Evolutionary conservation across 2,888 invertebrate species (phyloP).

Genomic region (Mesorhabditis spiculigera): DNA sequence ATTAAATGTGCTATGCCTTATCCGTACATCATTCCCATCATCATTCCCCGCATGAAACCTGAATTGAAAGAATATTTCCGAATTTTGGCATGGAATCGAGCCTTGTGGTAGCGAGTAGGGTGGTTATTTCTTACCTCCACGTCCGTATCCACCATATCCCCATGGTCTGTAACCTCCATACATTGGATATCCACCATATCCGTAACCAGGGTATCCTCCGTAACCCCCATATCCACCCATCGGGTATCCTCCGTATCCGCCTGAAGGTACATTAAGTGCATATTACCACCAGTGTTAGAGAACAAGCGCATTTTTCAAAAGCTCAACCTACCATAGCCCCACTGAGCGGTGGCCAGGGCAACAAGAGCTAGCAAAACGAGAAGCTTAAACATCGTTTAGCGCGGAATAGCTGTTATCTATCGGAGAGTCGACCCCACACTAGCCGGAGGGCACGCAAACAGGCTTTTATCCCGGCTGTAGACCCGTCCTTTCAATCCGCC

Average conservation of each 20-base stretch:
- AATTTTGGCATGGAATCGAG: no score
- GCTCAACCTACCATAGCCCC: neutral
- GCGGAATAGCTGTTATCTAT: neutral
- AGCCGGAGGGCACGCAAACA: no score
- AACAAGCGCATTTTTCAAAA: neutral
- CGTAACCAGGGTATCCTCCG: constrained; percentile 3
- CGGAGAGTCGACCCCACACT: no score
- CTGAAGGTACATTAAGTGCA: no score
- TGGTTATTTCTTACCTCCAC: neutral
- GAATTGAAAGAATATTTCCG: neutral
- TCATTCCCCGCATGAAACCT: neutral
- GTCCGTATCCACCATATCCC: neutral
- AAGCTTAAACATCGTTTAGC: neutral
- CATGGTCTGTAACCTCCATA: neutral
- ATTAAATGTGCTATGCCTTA: neutral
- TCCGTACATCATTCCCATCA: constrained; percentile 1
- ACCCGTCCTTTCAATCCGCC: no score
- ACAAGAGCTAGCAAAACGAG: neutral
- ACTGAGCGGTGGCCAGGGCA: constrained; percentile 1
- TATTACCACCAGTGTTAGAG: no score
- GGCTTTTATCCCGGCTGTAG: no score
- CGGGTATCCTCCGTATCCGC: neutral
- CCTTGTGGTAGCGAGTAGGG: neutral
- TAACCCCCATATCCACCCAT: neutral
- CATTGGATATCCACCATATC: neutral